A percentile compares a stretch with the other conserved stretches of the same genome.
Evolutionary conservation across 2,797 vertebrate genomes (phyloP).

Genomic region (Rhinichthys osculus): DNA sequence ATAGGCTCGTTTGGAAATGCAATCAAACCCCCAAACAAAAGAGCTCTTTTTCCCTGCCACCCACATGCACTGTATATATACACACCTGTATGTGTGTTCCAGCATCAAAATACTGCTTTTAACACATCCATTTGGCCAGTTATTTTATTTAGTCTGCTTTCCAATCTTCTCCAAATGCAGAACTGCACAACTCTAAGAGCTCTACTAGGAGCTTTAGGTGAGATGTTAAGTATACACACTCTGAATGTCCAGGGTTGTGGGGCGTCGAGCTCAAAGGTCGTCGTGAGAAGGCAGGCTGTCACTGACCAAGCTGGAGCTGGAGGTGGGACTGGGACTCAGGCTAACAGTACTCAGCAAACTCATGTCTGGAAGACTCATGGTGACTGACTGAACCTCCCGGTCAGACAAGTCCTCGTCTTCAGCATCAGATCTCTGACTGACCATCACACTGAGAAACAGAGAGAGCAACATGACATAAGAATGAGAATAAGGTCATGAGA

Average conservation of each 20-base stretch:
- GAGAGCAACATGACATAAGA: background rate
- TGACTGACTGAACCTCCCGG: constrained; percentile 62
- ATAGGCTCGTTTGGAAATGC: constrained; percentile 51
- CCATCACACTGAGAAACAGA: constrained; percentile 66
- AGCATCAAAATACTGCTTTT: background rate
- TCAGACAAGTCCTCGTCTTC: constrained; percentile 62
- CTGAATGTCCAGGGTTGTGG: constrained; percentile 5
- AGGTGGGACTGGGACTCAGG: constrained; percentile 64
- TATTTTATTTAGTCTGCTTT: background rate
- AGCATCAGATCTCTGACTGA: constrained; percentile 63
- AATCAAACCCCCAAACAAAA: constrained; percentile 41
- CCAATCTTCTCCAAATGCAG: background rate
- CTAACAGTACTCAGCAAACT: constrained; percentile 62
- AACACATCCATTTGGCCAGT: constrained; percentile 5
- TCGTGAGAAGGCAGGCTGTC: constrained; percentile 61
- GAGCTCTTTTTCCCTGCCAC: background rate
- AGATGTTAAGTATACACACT: constrained; percentile 18
- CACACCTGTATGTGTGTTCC: background rate
- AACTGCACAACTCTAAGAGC: constrained; percentile 10
- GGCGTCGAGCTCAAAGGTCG: constrained; percentile 51
- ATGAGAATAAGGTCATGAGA: background rate
- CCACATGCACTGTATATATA: background rate
- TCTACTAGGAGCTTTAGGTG: background rate
- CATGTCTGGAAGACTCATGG: constrained; percentile 63
- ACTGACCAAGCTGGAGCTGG: constrained; percentile 47